Evolutionary conservation across 1,140 invertebrate genomes (phyloP).

Genomic region (Teleopsis dalmanni): DNA sequence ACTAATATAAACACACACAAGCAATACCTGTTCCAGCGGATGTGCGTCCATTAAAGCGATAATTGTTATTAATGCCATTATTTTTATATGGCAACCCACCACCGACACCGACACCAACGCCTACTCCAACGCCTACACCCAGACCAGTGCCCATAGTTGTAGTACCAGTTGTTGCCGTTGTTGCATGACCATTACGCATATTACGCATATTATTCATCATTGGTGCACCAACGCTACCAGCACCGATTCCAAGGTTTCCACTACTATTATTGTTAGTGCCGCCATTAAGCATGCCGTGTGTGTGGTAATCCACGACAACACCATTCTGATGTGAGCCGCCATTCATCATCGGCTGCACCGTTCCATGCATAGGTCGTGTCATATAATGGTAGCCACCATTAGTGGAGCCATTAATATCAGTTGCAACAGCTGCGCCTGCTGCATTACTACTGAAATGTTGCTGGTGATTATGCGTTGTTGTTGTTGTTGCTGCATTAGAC

Average conservation of each 20-base stretch:
- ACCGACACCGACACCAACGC: conserved; percentile 1
- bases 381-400: conserved; percentile 1
- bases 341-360: background rate
- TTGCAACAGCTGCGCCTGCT: background rate
- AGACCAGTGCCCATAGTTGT: background rate
- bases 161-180: conserved; percentile 4
- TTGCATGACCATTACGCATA: conserved; percentile 23
- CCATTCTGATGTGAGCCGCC: conserved; percentile 10
- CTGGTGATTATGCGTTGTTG: conserved; percentile 4
- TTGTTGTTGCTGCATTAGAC: conserved; percentile 15
- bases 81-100: conserved; percentile 24
- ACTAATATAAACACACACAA: too few relatives aligned
- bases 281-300: conserved; percentile 8
- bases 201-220: conserved; percentile 23
- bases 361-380: conserved; percentile 1
- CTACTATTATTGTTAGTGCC: conserved; percentile 9
- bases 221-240: conserved; percentile 4
- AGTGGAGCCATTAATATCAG: conserved; percentile 12
- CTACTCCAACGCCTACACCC: conserved; percentile 5
- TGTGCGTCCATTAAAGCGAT: conserved; percentile 43
- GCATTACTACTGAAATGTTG: conserved; percentile 5
- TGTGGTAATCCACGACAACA: conserved; percentile 11
- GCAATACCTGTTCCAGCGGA: conserved; percentile 37
- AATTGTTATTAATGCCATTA: conserved; percentile 44
- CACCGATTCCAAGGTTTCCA: conserved; percentile 18